Percentiles rank a stretch among this genome's conserved stretches.
Evolutionary conservation across 2,113 vertebrate species (phyloP).

Genomic region (Periophthalmus modestus): DNA sequence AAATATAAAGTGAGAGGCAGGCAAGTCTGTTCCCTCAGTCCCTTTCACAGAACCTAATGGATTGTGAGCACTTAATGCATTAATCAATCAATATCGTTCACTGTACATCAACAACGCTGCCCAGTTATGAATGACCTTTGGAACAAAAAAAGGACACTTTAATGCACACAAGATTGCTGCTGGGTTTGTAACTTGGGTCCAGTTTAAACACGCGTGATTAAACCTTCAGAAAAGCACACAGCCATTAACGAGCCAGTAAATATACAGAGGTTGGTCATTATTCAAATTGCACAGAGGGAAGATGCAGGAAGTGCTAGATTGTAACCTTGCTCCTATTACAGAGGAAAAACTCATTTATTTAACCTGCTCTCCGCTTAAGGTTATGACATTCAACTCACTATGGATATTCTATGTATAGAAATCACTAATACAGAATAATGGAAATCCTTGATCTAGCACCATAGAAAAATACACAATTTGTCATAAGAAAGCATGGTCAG

Average conservation of each 20-base stretch:
- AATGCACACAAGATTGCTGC: slow-evolving; percentile 93
- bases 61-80: slow-evolving; percentile 99
- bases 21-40: slow-evolving; percentile 87
- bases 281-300: slow-evolving; percentile 76
- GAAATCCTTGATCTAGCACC: not conserved
- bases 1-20: slow-evolving; percentile 85
- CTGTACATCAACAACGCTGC: slow-evolving; percentile 94
- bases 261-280: slow-evolving; percentile 83
- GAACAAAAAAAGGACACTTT: slow-evolving; percentile 96
- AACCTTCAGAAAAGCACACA: slow-evolving; percentile 82
- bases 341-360: slow-evolving; percentile 23
- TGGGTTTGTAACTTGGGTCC: slow-evolving; percentile 89
- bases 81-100: slow-evolving; percentile 99
- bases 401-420: not conserved
- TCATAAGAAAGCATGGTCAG: not conserved
- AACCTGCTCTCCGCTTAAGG: slow-evolving; percentile 16
- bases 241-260: slow-evolving; percentile 82
- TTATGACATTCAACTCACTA: not conserved
- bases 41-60: slow-evolving; percentile 98
- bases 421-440: not conserved
- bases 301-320: slow-evolving; percentile 47
- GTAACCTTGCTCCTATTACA: slow-evolving; percentile 16
- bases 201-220: slow-evolving; percentile 90
- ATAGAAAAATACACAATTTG: not conserved
- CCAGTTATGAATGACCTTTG: slow-evolving; percentile 99